Evolutionary conservation across 2,113 vertebrate genomes (phyloP).

Genomic region (Anoura caudifer): DNA sequence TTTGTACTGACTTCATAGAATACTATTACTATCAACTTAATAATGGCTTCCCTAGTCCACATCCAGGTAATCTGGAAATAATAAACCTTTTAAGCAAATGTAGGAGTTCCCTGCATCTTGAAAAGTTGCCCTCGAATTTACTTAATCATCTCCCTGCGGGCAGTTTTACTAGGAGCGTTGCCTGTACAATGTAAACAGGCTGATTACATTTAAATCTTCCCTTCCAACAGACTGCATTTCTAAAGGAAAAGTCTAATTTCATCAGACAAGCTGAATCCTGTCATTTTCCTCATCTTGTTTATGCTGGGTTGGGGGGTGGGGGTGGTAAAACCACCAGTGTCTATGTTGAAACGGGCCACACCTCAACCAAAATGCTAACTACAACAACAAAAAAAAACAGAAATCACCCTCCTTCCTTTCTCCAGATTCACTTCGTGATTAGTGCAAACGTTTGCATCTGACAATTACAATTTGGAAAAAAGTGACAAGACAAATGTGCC

Average conservation of each 20-base stretch:
- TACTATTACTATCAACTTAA: not conserved
- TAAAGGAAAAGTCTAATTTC: conserved; percentile 36
- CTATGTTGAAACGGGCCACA: conserved; percentile 67
- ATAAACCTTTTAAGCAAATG: not conserved
- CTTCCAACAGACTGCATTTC: not conserved
- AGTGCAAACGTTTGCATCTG: not conserved
- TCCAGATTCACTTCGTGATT: not conserved
- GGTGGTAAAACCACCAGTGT: not conserved
- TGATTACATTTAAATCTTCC: not conserved
- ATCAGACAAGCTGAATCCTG: conserved; percentile 57
- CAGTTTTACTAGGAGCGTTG: not conserved
- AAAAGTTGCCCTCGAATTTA: not conserved
- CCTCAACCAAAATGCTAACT: conserved; percentile 37
- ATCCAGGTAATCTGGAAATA: conserved; percentile 14
- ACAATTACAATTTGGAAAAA: not conserved
- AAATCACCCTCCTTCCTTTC: not conserved
- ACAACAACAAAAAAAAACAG: not conserved
- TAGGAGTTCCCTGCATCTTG: not conserved
- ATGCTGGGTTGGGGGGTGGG: not conserved
- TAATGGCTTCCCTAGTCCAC: not conserved
- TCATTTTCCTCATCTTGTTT: conserved; percentile 42
- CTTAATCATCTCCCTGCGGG: not conserved
- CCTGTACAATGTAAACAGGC: not conserved
- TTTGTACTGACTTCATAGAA: not conserved
- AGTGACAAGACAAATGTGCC: not conserved